Conservation (phyloP, 2,113 vertebrate genomes). For the Promerops cafer region DNA sequence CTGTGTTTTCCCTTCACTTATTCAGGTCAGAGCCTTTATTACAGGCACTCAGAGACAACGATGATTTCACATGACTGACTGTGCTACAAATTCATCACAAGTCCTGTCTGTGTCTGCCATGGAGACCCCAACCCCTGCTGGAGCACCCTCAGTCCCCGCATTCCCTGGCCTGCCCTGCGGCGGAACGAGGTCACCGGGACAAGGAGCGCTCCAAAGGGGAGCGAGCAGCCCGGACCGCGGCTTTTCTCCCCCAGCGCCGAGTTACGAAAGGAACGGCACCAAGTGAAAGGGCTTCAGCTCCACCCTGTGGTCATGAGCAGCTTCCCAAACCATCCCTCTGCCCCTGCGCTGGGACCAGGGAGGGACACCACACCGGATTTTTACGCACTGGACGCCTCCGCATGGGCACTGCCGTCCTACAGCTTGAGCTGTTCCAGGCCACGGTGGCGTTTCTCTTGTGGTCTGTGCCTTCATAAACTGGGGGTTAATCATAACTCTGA, state of each 20-base stretch:
- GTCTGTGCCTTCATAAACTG: background rate
- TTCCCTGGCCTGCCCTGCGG: background rate
- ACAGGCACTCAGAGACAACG: background rate
- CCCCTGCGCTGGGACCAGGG: accelerated
- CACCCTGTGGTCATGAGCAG: background rate
- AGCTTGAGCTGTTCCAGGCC: background rate
- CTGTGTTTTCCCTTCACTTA: background rate
- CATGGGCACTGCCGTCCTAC: background rate
- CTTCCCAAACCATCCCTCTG: background rate
- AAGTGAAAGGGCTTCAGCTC: slow-evolving; percentile 11
- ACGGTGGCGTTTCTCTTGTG: background rate
- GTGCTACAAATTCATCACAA: background rate
- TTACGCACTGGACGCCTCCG: background rate
- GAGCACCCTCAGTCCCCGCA: background rate
- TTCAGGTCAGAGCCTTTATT: background rate
- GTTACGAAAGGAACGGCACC: background rate
- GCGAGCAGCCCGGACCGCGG: background rate
- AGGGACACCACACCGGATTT: accelerated
- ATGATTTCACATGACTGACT: background rate
- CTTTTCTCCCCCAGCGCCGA: background rate
- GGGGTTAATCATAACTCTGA: background rate
- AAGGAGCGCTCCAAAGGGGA: background rate
- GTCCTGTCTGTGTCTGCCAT: background rate
- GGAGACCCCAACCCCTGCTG: background rate
- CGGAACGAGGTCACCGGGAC: background rate